A percentile compares a stretch with the other conserved stretches of the same genome.
phyloP scores from a whole-genome alignment of 2,888 invertebrate species.

The Nesidiocoris tenuis region DNA sequence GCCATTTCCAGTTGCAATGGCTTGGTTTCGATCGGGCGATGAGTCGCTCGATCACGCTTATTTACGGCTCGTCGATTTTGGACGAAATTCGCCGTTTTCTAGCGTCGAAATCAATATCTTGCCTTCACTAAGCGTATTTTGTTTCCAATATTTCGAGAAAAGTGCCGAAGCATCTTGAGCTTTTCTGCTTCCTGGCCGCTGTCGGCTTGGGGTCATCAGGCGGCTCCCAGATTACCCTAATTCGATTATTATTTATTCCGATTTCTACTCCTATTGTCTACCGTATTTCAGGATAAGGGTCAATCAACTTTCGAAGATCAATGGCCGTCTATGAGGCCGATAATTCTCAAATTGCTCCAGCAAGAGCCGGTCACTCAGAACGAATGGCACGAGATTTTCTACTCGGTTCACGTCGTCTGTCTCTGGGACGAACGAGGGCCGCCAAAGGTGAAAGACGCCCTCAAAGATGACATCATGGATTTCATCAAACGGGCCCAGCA shows the following conservation, averaged over 20 bases:
- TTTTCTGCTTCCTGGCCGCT: no score
- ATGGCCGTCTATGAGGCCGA: slow-evolving; percentile 94
- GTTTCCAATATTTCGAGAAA: no score
- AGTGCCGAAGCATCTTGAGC: no score
- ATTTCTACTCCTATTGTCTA: not conserved
- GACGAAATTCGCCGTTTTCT: no score
- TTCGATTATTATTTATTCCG: not conserved
- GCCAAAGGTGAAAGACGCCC: slow-evolving; percentile 79
- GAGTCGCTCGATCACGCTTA: not conserved
- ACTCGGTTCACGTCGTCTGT: slow-evolving; percentile 91
- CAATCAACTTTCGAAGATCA: slow-evolving; percentile 86
- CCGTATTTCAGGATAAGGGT: slow-evolving; percentile 66
- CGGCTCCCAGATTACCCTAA: not conserved
- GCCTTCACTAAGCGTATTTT: no score
- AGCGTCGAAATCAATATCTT: no score
- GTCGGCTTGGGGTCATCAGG: no score
- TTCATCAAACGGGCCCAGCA: slow-evolving; percentile 92
- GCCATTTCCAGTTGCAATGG: not conserved
- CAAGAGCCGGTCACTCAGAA: slow-evolving; percentile 90
- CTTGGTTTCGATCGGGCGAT: not conserved
- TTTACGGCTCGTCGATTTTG: no score
- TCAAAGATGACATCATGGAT: slow-evolving; percentile 89
- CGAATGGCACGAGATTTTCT: slow-evolving; percentile 98
- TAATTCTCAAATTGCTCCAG: slow-evolving; percentile 87
- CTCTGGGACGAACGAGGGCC: slow-evolving; percentile 97